A percentile compares a stretch with the other conserved stretches of the same genome.
These are phyloP conservation scores for Copidosoma aretas DNA, from an alignment of 2,888 invertebrate species.

Conservation along the genomic window DNA sequence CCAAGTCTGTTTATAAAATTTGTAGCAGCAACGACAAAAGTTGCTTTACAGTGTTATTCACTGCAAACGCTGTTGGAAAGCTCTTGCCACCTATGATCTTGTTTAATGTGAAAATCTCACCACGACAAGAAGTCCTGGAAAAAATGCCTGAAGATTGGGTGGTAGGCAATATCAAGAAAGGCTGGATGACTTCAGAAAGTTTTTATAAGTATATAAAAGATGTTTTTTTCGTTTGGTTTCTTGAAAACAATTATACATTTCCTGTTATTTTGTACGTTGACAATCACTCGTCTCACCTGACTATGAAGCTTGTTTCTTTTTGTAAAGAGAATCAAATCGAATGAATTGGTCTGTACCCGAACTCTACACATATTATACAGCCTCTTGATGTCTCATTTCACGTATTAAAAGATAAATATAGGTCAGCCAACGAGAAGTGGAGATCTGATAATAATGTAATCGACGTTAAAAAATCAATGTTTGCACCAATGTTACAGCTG, in stretches of 20 bases:
- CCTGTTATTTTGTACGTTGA: slow-evolving; percentile 44
- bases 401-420: slow-evolving; percentile 12
- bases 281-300: slow-evolving; percentile 46
- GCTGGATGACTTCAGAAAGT: slow-evolving; percentile 47
- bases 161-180: slow-evolving; percentile 43
- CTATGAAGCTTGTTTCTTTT: slow-evolving; percentile 43
- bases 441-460: slow-evolving; percentile 5
- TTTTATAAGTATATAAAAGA: slow-evolving; percentile 47
- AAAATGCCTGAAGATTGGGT: slow-evolving; percentile 44
- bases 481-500: background rate
- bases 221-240: slow-evolving; percentile 31
- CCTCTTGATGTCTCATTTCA: slow-evolving; percentile 23
- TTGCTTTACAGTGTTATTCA: slow-evolving; percentile 48
- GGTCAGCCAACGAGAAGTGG: background rate
- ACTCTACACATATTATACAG: slow-evolving; percentile 23
- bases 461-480: slow-evolving; percentile 14
- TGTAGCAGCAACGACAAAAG: slow-evolving; percentile 49
- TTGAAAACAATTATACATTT: slow-evolving; percentile 21
- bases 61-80: slow-evolving; percentile 45
- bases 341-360: slow-evolving; percentile 11
- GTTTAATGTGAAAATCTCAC: slow-evolving; percentile 43
- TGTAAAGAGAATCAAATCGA: slow-evolving; percentile 38
- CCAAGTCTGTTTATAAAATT: slow-evolving; percentile 46
- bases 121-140: slow-evolving; percentile 47
- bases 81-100: slow-evolving; percentile 46